Percentiles rank a stretch among this genome's conserved stretches.
Conservation (phyloP, 2,797 vertebrate genomes). For the Peromyscus aztecus region DNA sequence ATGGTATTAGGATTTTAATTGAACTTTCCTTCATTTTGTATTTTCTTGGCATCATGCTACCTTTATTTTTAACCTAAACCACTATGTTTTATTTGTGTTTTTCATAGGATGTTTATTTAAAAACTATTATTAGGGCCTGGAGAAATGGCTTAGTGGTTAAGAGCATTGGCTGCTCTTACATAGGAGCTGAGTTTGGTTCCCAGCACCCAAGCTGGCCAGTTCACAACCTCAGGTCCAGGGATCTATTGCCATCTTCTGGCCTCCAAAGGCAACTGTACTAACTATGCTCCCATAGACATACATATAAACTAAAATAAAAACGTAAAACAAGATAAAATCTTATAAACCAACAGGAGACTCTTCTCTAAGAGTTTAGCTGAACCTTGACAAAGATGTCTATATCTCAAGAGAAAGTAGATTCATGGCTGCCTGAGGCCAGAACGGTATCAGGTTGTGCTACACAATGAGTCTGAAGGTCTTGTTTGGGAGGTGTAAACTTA, state of each 20-base stretch:
- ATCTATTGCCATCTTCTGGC: neutral
- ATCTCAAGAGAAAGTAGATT: neutral
- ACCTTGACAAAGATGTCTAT: neutral
- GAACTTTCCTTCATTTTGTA: slow-evolving; percentile 16
- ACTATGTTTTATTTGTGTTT: slow-evolving; percentile 13
- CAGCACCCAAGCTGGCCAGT: neutral
- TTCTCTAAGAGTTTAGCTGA: neutral
- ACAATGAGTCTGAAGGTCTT: neutral
- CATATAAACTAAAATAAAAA: neutral
- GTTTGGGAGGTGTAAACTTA: neutral
- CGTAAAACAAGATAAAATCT: neutral
- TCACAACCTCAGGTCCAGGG: neutral
- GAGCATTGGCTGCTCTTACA: neutral
- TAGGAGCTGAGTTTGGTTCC: neutral
- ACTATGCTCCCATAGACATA: too few relatives aligned
- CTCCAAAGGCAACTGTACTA: neutral
- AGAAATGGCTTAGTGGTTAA: neutral
- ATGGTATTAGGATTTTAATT: neutral
- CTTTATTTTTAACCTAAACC: neutral
- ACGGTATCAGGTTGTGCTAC: neutral
- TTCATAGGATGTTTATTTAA: neutral
- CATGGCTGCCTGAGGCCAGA: neutral
- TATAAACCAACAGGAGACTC: neutral
- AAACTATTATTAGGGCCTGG: neutral
- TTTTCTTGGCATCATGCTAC: neutral